These are phyloP conservation scores for Chironomus tentans DNA, from an alignment of 2,888 invertebrate species.

Conservation along the genomic window DNA sequence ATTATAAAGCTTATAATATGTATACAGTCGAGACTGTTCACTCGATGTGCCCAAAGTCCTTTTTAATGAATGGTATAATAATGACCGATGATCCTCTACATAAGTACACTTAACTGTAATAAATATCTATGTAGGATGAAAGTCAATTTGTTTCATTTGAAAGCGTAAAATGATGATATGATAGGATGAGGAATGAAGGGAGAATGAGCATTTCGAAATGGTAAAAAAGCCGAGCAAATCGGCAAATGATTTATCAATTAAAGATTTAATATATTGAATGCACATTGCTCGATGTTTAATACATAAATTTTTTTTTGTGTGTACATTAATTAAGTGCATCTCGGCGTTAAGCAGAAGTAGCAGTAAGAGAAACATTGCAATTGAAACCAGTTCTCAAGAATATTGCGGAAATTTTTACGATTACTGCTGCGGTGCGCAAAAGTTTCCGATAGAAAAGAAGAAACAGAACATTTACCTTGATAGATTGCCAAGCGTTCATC, in stretches of 20 bases:
- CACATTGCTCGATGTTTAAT: neutral
- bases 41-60: too few relatives aligned
- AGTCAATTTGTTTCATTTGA: neutral
- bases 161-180: neutral
- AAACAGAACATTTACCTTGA: neutral
- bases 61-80: too few relatives aligned
- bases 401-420: conserved; percentile 14
- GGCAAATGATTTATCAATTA: conserved; percentile 14
- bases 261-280: neutral
- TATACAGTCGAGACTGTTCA: too few relatives aligned
- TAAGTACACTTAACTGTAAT: too few relatives aligned
- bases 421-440: neutral
- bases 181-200: neutral
- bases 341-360: neutral
- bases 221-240: neutral
- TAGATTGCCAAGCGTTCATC: conserved; percentile 2
- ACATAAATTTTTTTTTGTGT: neutral
- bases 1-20: neutral
- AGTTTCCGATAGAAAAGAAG: neutral
- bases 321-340: neutral
- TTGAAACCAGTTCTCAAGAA: conserved; percentile 7
- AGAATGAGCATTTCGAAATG: neutral
- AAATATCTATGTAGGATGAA: neutral
- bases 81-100: too few relatives aligned
- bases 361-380: neutral